Base-by-base conservation (phyloP, 2,113 vertebrate species). In the Podilymbus podiceps region DNA sequence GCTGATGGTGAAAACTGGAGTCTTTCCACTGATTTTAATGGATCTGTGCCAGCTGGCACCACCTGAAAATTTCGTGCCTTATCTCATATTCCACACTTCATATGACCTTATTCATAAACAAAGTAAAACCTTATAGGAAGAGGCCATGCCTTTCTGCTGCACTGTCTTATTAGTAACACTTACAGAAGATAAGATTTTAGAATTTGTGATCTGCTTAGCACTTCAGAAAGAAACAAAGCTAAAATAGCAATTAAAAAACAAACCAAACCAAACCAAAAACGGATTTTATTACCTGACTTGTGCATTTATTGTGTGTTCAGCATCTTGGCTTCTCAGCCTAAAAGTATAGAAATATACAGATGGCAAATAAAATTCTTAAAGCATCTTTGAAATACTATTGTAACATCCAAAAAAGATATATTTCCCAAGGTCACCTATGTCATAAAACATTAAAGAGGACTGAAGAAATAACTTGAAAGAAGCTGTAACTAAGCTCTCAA, bases 131-230 rank as follows among this genome's bases (percentile, higher is more conserved):
- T 42, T 62, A 21, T 76, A 74, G 35, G 33, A 91, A 90, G 75
- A 83, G 62, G 49, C 53, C 90, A 52, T 82, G 69, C 8, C 53
- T 74, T 10, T 72, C 40, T 94, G 46, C 56, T 92, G n/a, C 73
- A 56, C 30, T 93, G 18, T 73, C 49, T 87, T 78, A 80, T 90
- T 90, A 88, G 46, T 46, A 82, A 85, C 33, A 50, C 63, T 84
- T 87, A 92, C 31, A 82, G 88, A 92, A 94, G 89, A 87, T 93
- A 78, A 68, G 25, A 84, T 92, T 90, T 86, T 90, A 79, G 67
- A 83, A 94, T 84, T 93, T 30, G 4, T 63, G 18, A 62, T 31
- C 59, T 60, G 20, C 44, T 53, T 85, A 71, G 31, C 35, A 44
- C 17, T 80, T 93, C 15, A 55, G 49, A 84, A 92, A 79, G 64